Percentiles rank a stretch among this genome's conserved stretches.
Evolutionary conservation across 2,113 vertebrate genomes (phyloP).

Genomic region (Serilophus lunatus): DNA sequence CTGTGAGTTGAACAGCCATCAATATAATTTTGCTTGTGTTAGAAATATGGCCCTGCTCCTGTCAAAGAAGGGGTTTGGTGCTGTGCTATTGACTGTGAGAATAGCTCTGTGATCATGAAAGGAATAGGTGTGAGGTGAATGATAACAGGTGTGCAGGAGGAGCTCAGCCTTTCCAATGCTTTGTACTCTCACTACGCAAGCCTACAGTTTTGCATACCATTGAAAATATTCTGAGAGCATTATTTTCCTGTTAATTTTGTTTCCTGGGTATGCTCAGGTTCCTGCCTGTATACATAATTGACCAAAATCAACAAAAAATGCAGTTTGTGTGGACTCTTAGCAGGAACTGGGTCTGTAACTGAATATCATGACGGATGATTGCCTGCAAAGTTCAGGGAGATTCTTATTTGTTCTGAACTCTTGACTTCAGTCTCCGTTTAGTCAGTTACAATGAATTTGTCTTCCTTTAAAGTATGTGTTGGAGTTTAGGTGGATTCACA

Average conservation of each 20-base stretch:
- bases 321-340: not conserved
- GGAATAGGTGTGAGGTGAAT: not conserved
- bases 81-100: rapidly evolving
- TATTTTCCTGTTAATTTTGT: not conserved
- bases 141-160: not conserved
- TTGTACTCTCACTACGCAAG: not conserved
- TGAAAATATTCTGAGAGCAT: not conserved
- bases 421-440: not conserved
- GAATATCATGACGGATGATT: not conserved
- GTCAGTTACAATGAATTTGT: not conserved
- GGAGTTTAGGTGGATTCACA: not conserved
- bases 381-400: not conserved
- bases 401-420: not conserved
- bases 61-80: not conserved
- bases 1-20: not conserved
- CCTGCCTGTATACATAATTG: not conserved
- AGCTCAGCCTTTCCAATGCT: not conserved
- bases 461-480: not conserved
- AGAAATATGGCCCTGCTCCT: not conserved
- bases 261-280: not conserved
- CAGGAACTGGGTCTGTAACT: not conserved
- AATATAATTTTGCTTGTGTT: not conserved
- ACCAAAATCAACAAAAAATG: not conserved
- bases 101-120: not conserved
- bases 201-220: not conserved